Evolutionary conservation across 2,113 vertebrate genomes (phyloP).

Genomic region (Petroica traversi): DNA sequence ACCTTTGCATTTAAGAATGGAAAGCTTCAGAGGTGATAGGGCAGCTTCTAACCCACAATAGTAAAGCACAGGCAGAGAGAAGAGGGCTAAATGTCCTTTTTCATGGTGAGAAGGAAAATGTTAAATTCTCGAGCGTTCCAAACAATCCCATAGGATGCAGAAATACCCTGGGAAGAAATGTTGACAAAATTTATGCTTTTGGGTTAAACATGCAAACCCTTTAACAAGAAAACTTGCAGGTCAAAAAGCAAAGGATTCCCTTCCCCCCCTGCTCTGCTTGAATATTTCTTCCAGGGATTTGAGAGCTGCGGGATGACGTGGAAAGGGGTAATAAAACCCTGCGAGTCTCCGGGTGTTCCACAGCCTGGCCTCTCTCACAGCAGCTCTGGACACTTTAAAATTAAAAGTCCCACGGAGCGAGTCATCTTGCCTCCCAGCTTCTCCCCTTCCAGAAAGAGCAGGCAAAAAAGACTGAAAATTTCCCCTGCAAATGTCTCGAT

Average conservation of each 20-base stretch:
- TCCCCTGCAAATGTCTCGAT: background rate
- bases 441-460: background rate
- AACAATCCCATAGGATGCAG: background rate
- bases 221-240: background rate
- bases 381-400: conserved; percentile 24
- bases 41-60: background rate
- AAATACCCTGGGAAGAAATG: background rate
- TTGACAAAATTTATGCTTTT: background rate
- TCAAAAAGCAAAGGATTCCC: conserved; percentile 35
- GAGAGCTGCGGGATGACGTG: conserved; percentile 53
- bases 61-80: background rate
- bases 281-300: conserved; percentile 50
- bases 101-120: background rate
- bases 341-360: background rate
- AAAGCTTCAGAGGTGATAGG: background rate
- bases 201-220: background rate
- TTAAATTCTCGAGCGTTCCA: background rate
- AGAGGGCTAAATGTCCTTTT: background rate
- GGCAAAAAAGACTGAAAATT: background rate
- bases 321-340: conserved; percentile 57
- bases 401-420: conserved; percentile 46
- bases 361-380: conserved; percentile 9
- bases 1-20: background rate
- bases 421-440: background rate
- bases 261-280: conserved; percentile 22